Base-by-base conservation (phyloP, 2,797 vertebrate genomes). In the Columba guinea region DNA sequence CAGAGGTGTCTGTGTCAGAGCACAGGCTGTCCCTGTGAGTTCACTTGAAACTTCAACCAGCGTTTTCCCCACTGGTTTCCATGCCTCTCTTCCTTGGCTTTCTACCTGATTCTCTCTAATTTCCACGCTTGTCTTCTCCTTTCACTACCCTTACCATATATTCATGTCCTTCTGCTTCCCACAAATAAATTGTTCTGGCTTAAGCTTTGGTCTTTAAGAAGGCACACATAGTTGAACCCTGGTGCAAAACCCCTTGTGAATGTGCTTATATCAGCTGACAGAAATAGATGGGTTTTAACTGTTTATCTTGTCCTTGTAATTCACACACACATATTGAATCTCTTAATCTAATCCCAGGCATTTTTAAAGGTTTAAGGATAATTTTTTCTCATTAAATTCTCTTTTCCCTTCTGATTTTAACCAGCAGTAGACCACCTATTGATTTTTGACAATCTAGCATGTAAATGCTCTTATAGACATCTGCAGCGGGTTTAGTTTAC, bases 351-450 rank as follows among this genome's bases (percentile, higher is more conserved):
- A 84, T 81, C 59, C 23, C 28, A 63, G 44, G 21, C 14, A 67
- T 93, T 94, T 94, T 84, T 63, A 84, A 87, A 84, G 41, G 39
- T 86, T 91, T 89, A 91, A 83, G 13, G 15, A 35, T 44, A 13
- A 69, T 82, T 81, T 34, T 34, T 32, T 80, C 18, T 75, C 16
- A 22, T 56, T 93, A 20, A 11, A 22, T 64, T 74, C 22, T 71
- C 26, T 87, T 92, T 44, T 65, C 30, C 14, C 14, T 93, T 65
- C 55, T 81, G 30, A 76, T 93, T 93, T 64, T 82, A 73, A 53
- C 18, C 28, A 75, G 27, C 34, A 59, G 34, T 77, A 85, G 65
- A 88, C 28, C 8, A 58, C 32, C n/a, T 53, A 69, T 34, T 82
- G 41, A 56, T 84, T 90, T 86, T 91, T 84, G 24, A 70, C 49